A percentile compares a stretch with the other conserved stretches of the same genome.
Conservation (phyloP, 1,140 invertebrate species). For the Triops cancriformis region DNA sequence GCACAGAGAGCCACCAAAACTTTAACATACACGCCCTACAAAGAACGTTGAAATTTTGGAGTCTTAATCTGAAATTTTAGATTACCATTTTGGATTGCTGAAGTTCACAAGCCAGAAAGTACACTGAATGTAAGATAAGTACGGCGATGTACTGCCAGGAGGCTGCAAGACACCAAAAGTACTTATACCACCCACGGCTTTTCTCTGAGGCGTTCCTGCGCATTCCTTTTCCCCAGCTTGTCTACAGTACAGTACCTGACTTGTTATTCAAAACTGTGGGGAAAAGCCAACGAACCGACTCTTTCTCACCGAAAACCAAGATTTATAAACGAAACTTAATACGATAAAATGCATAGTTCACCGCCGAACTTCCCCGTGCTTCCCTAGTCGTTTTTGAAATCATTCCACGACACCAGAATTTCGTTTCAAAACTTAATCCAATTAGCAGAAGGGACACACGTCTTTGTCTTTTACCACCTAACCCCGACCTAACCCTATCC, state of each 20-base stretch:
- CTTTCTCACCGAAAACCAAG: background rate
- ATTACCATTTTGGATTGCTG: background rate
- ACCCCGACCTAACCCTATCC: too few relatives aligned
- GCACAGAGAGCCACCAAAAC: background rate
- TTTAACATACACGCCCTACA: background rate
- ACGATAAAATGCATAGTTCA: background rate
- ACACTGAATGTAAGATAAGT: background rate
- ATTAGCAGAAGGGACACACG: background rate
- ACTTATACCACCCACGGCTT: background rate
- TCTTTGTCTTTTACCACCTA: background rate
- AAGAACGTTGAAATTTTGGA: background rate
- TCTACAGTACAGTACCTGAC: background rate
- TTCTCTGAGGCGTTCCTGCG: background rate
- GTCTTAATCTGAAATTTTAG: background rate
- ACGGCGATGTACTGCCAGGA: background rate
- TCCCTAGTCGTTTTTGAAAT: background rate
- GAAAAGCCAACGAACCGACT: background rate
- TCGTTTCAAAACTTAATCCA: background rate
- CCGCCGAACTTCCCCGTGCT: background rate
- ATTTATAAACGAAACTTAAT: background rate
- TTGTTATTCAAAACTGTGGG: background rate
- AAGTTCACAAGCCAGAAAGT: background rate
- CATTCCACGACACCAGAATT: too few relatives aligned
- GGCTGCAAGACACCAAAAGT: background rate
- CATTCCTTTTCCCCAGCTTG: background rate